Evolutionary conservation across 1,140 invertebrate species (phyloP).

Genomic region (Drosophila suzukii): DNA sequence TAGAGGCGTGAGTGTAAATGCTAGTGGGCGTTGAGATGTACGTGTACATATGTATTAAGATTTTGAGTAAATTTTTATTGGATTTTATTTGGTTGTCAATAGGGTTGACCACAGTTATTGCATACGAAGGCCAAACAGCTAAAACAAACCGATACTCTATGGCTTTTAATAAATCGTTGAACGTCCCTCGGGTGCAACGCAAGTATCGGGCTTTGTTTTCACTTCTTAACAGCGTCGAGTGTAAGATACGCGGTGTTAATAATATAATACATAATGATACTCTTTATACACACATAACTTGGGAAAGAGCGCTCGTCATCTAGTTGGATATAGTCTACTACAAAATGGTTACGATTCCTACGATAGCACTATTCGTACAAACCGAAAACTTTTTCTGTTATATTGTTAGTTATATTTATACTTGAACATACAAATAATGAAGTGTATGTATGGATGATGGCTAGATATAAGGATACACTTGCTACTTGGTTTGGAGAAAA

Average conservation of each 20-base stretch:
- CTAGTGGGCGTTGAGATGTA: slow-evolving; percentile 34
- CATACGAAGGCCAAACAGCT: slow-evolving; percentile 80
- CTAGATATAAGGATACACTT: slow-evolving; percentile 7
- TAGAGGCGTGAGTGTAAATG: slow-evolving; percentile 30
- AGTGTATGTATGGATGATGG: slow-evolving; percentile 8
- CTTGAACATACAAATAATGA: slow-evolving; percentile 7
- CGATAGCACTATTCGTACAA: slow-evolving; percentile 8
- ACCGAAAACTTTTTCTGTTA: not conserved
- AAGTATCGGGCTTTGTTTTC: slow-evolving; percentile 63
- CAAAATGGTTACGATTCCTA: slow-evolving; percentile 42
- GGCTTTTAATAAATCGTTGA: slow-evolving; percentile 3
- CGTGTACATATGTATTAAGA: slow-evolving; percentile 64
- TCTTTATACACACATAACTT: slow-evolving; percentile 40
- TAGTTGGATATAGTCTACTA: slow-evolving; percentile 49
- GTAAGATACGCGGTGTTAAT: slow-evolving; percentile 33
- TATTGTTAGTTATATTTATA: not conserved
- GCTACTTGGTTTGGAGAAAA: not conserved
- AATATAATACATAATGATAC: slow-evolving; percentile 47
- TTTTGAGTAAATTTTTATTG: slow-evolving; percentile 27
- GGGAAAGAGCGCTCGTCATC: slow-evolving; percentile 42
- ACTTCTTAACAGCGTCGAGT: slow-evolving; percentile 58
- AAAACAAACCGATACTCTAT: slow-evolving; percentile 66
- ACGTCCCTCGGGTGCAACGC: slow-evolving; percentile 12
- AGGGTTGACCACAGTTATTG: slow-evolving; percentile 58
- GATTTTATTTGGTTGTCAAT: slow-evolving; percentile 50